These are phyloP conservation scores for Bombus picipes DNA, from an alignment of 1,140 invertebrate genomes.

Conservation along the genomic window DNA sequence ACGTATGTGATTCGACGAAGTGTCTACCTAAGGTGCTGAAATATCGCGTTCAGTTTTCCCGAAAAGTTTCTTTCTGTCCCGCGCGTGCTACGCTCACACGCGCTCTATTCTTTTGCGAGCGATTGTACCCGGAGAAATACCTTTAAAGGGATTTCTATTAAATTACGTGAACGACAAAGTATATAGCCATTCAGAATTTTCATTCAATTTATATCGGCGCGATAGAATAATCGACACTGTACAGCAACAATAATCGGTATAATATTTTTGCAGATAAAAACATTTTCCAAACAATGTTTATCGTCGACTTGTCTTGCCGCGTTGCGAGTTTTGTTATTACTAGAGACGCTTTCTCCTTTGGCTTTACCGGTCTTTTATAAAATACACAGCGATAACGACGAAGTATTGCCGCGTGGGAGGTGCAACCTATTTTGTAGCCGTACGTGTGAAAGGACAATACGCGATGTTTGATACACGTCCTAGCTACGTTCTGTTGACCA, in stretches of 20 bases:
- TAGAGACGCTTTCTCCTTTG: conserved; percentile 13
- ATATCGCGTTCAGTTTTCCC: too few species aligned
- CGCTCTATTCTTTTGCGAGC: too few species aligned
- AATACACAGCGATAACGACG: conserved; percentile 19
- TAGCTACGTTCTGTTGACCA: not conserved
- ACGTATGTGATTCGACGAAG: too few species aligned
- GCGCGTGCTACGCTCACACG: too few species aligned
- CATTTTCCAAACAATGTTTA: conserved; percentile 1
- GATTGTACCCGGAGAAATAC: too few species aligned
- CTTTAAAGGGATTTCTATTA: not conserved
- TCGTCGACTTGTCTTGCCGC: not conserved
- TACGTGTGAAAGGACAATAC: conserved; percentile 33
- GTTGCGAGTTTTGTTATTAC: not conserved
- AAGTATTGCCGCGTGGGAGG: not conserved
- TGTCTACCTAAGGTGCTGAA: too few species aligned
- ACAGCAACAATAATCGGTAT: not conserved
- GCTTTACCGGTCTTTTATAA: conserved; percentile 48
- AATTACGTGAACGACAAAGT: not conserved
- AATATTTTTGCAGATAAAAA: not conserved
- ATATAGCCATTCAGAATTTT: not conserved
- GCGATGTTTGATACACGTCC: conserved; percentile 5
- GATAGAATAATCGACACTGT: not conserved
- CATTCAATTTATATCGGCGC: not conserved
- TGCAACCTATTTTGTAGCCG: conserved; percentile 11
- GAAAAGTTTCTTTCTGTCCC: too few species aligned